Base-by-base conservation (phyloP, 2,113 vertebrate genomes). In the Dasyurus viverrinus region DNA sequence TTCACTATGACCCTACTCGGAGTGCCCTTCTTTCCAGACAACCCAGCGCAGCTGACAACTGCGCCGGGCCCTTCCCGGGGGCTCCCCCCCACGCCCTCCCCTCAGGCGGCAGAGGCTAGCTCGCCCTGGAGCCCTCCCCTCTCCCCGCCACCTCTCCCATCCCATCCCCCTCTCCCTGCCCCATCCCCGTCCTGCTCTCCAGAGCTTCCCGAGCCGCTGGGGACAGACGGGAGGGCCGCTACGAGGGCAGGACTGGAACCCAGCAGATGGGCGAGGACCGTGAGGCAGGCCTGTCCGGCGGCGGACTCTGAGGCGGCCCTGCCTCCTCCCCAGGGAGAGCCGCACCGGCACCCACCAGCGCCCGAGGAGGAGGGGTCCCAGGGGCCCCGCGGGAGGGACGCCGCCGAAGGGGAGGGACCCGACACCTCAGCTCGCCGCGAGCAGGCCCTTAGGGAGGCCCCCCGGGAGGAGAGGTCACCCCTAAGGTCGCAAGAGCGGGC, bases 181-280 rank as follows among this genome's bases (percentile, higher is more conserved):
- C 24, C 54, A 90, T 36, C 11, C 91, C 68, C 92, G n/a, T 23
- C 54, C n/a, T 4, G 53, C 96, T 96, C 92, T 92, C 53, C 50
- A 52, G 50, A 52, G 1, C 50, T 52, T 52, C 10, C 60, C 90
- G 54, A 16, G 52, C 54, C 60, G 55, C 1, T 1, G 92, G 42
- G 8, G 53, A 48, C 90, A 91, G 95, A 57, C 89, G 95, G 57
- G 53, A 52, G 26, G 68, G n/a, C 2, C 36, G 23, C n/a, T 23
- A 6, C 9, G 50, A 11, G n/a, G n/a, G n/a, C 14, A 90, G 14
- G 10, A 50, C 89, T 50, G 47, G 4, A 90, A 89, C 3, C 12
- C 60, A 84, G 19, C 42, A 84, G 19, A 16, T 8, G 2, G 8
- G 14, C n/a, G 14, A 68, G 36, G 25, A 19, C 12, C 30, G 12